These are phyloP conservation scores for Epinephelus malabaricus DNA, from an alignment of 2,797 vertebrate genomes.

Conservation along the genomic window DNA sequence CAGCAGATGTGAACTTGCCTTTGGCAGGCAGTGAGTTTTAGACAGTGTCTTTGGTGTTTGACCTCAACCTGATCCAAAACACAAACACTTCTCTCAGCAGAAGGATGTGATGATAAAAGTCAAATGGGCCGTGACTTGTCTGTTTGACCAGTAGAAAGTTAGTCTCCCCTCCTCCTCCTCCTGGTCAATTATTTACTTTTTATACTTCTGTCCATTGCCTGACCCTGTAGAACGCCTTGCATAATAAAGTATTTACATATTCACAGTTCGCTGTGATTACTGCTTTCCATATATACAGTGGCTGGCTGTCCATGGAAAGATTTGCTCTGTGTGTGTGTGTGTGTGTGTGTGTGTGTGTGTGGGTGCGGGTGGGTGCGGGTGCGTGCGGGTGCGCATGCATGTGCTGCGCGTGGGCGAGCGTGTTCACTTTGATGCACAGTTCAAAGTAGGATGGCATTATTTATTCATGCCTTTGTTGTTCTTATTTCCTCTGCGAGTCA, in stretches of 20 bases:
- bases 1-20: conserved; percentile 23
- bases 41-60: conserved; percentile 50
- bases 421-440: conserved; percentile 85
- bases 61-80: conserved; percentile 51
- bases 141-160: conserved; percentile 52
- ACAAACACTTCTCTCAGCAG: conserved; percentile 42
- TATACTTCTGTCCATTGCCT: conserved; percentile 47
- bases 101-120: conserved; percentile 47
- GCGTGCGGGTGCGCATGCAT: conserved; percentile 38
- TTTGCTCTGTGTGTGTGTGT: conserved; percentile 36
- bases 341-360: conserved; percentile 39
- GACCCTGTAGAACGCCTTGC: conserved; percentile 52
- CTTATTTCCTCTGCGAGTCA: conserved; percentile 80
- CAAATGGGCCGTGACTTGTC: conserved; percentile 37
- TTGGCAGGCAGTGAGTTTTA: conserved; percentile 16
- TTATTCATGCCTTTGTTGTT: conserved; percentile 88
- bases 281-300: conserved; percentile 58
- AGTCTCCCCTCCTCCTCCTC: not conserved
- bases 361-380: conserved; percentile 8
- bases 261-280: conserved; percentile 60
- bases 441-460: conserved; percentile 85
- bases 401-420: conserved; percentile 49
- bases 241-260: conserved; percentile 68
- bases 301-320: conserved; percentile 45
- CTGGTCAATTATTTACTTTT: conserved; percentile 58